Conservation (phyloP, 2,113 vertebrate species). For the Larimichthys crocea region DNA sequence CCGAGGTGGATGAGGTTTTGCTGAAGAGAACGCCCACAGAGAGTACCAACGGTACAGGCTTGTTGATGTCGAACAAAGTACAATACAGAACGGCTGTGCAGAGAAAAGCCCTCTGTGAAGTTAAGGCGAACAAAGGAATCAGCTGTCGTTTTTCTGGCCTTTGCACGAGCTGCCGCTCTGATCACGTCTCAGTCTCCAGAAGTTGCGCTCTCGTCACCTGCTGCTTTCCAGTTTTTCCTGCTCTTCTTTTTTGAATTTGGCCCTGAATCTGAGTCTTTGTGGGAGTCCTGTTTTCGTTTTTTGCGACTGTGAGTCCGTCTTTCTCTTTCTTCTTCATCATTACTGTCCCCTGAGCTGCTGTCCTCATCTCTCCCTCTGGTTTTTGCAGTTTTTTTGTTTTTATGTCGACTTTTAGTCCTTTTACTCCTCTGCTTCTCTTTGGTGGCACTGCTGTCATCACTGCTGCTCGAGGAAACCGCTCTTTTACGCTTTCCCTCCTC, state of each 20-base stretch:
- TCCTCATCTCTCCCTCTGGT: slow-evolving; percentile 69
- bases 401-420: slow-evolving; percentile 80
- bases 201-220: slow-evolving; percentile 88
- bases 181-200: slow-evolving; percentile 84
- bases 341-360: slow-evolving; percentile 69
- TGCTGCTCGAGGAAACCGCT: slow-evolving; percentile 73
- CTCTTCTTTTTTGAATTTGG: slow-evolving; percentile 71
- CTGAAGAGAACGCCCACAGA: slow-evolving; percentile 44
- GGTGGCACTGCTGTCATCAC: slow-evolving; percentile 42
- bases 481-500: slow-evolving; percentile 72
- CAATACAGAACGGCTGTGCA: slow-evolving; percentile 34
- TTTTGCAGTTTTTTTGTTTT: slow-evolving; percentile 81
- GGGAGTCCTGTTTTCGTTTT: slow-evolving; percentile 74
- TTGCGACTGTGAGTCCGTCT: slow-evolving; percentile 45
- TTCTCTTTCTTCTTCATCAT: slow-evolving; percentile 41
- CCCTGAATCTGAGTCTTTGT: slow-evolving; percentile 72
- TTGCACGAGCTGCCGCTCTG: slow-evolving; percentile 28
- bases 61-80: slow-evolving; percentile 57
- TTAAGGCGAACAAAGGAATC: slow-evolving; percentile 35
- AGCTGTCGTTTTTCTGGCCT: slow-evolving; percentile 31
- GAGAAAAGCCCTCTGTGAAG: slow-evolving; percentile 42
- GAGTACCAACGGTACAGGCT: slow-evolving; percentile 41
- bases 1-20: slow-evolving; percentile 58
- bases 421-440: slow-evolving; percentile 73
- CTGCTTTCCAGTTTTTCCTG: slow-evolving; percentile 92